phyloP scores from a whole-genome alignment of 1,140 invertebrate genomes.

The Conus betulinus region DNA sequence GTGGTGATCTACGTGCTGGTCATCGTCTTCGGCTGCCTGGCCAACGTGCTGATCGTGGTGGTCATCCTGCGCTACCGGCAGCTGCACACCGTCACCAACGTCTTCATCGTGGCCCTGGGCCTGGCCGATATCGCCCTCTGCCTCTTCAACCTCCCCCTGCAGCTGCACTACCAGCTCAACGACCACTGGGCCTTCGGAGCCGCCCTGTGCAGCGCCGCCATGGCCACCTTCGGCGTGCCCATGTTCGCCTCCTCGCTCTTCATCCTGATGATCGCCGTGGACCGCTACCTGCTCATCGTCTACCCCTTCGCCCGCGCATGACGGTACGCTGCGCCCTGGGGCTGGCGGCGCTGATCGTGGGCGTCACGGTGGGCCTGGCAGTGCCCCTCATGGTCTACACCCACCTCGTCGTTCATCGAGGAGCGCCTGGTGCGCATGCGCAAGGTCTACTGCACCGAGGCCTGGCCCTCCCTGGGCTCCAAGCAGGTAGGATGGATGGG shows the following conservation, averaged over 20 bases:
- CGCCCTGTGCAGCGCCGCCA: slow-evolving; percentile 69
- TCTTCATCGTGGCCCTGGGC: slow-evolving; percentile 98
- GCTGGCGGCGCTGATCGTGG: slow-evolving; percentile 55
- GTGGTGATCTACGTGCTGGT: slow-evolving; percentile 64
- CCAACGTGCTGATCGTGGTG: slow-evolving; percentile 90
- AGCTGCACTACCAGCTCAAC: slow-evolving; percentile 87
- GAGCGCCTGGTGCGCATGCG: slow-evolving; percentile 47
- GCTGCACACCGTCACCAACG: slow-evolving; percentile 98
- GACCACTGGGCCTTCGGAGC: slow-evolving; percentile 87
- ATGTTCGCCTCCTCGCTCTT: slow-evolving; percentile 84
- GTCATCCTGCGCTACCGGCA: slow-evolving; percentile 92
- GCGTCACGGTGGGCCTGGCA: slow-evolving; percentile 63
- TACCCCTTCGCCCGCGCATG: slow-evolving; percentile 78
- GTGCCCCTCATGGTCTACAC: slow-evolving; percentile 70
- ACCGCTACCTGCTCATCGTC: slow-evolving; percentile 81
- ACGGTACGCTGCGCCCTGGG: slow-evolving; percentile 60
- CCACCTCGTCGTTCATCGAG: slow-evolving; percentile 52
- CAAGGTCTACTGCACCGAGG: slow-evolving; percentile 67
- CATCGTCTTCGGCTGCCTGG: slow-evolving; percentile 78
- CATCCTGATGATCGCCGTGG: slow-evolving; percentile 83
- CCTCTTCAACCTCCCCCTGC: slow-evolving; percentile 87
- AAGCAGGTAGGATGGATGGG: slow-evolving; percentile 34
- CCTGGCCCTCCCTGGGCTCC: slow-evolving; percentile 58
- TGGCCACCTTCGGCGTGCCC: slow-evolving; percentile 78
- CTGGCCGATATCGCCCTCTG: slow-evolving; percentile 96